Percentiles rank a stretch among this genome's conserved stretches.
phyloP scores from a whole-genome alignment of 2,888 invertebrate genomes.

The Brenthis ino region DNA sequence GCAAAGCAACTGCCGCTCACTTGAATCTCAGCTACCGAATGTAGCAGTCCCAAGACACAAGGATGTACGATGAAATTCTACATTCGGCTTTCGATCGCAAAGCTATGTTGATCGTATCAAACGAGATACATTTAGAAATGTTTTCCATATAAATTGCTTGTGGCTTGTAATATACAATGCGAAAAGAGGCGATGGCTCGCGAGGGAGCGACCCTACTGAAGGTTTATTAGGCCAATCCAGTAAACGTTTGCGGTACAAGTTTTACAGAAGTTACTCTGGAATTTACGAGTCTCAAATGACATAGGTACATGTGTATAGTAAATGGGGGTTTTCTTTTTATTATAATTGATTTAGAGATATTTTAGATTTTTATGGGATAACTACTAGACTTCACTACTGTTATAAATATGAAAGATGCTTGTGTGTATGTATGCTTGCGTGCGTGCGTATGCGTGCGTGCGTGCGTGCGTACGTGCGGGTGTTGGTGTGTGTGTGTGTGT shows the following conservation, averaged over 20 bases:
- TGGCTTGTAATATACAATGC: constrained; percentile 58
- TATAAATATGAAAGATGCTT: no score
- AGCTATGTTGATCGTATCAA: constrained; percentile 55
- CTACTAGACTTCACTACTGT: no score
- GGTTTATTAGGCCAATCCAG: constrained; percentile 48
- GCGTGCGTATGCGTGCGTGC: no score
- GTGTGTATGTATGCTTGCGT: no score
- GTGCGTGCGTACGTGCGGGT: no score
- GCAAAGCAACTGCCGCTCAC: constrained; percentile 41
- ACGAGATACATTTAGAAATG: constrained; percentile 59
- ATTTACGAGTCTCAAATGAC: constrained; percentile 38
- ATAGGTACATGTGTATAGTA: constrained; percentile 23
- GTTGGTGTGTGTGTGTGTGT: no score
- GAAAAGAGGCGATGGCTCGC: constrained; percentile 60
- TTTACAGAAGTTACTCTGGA: constrained; percentile 39
- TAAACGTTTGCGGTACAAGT: constrained; percentile 45
- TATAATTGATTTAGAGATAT: constrained; percentile 4
- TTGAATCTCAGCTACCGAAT: constrained; percentile 40
- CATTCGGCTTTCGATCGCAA: constrained; percentile 39
- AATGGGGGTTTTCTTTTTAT: constrained; percentile 6
- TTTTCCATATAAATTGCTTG: constrained; percentile 70
- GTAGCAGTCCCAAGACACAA: constrained; percentile 37
- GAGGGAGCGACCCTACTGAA: constrained; percentile 54
- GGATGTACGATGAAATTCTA: constrained; percentile 40
- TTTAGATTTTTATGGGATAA: no score